Base-by-base conservation (phyloP, 1,140 invertebrate genomes). In the Coenobita brevimanus region DNA sequence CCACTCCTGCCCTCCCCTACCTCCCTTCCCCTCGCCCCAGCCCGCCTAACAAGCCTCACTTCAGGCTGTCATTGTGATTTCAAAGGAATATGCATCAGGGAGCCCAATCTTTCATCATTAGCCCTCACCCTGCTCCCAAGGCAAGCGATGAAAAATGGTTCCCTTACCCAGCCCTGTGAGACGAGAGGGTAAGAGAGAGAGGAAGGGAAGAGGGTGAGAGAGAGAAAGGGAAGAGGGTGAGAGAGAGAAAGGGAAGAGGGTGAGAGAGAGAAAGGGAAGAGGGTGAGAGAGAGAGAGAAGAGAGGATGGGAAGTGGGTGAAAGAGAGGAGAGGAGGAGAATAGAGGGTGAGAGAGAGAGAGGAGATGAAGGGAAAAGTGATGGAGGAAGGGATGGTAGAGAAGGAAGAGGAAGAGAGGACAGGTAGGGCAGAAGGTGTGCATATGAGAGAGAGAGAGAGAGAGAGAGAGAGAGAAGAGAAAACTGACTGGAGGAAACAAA, bases 61-160 rank as follows among this genome's bases (percentile, higher is more conserved):
- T 83, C 81, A 83, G 81, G 36, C 81, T 83, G 81, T 83, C 81
- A 83, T 73, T 83, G 81, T 83, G 81, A 83, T 83, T 83, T 83
- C 81, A 73, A 83, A 83, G 81, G 67, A 83, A 83, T 83, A 83
- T 83, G 81, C 81, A 83, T 83, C 81, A 83, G 81, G n/a, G 67
- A 0, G 46, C 24, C 67, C 67, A 82, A 83, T 83, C 81, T 83
- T 83, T 83, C 81, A 83, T 83, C 81, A 83, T 83, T 83, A 83
- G 43, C 80, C 15, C 36, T 27, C 67, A 73, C 81, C 67, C 81
- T 83, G 81, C 81, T 83, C 57, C 46, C 81, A 43, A 83, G 71
- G 81, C 67, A 83, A 71, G 73, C 41, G 24, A 73, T 83, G 81
- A 83, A 73, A 73, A 73, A 83, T 83, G 81, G 43, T 8, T 54